Conservation (phyloP, 2,113 vertebrate genomes). For the Pampusana beccarii region DNA sequence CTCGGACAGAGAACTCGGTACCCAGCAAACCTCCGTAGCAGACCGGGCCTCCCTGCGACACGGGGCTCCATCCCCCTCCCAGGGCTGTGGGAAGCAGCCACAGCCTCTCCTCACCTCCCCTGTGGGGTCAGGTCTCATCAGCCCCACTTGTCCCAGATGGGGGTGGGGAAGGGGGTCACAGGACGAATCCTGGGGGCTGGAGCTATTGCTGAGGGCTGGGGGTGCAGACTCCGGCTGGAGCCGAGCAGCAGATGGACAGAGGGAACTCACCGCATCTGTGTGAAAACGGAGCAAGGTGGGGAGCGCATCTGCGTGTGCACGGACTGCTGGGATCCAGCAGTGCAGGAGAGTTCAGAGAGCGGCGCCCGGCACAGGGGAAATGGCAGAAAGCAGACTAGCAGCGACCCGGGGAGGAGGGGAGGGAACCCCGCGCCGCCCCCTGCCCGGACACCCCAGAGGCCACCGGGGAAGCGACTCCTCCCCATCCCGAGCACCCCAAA, state of each 20-base stretch:
- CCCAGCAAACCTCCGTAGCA: too few species aligned
- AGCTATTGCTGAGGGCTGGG: background rate
- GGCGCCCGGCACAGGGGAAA: accelerated
- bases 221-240: accelerated
- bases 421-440: too few species aligned
- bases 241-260: background rate
- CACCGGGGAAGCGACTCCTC: too few species aligned
- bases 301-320: background rate
- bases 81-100: too few species aligned
- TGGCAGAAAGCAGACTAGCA: background rate
- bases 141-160: accelerated
- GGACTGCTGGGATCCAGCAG: accelerated
- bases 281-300: accelerated
- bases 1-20: too few species aligned
- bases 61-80: too few species aligned
- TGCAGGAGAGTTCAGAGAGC: background rate
- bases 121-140: accelerated
- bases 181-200: background rate
- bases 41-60: too few species aligned
- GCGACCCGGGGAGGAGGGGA: too few species aligned
- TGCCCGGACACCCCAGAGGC: too few species aligned
- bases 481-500: too few species aligned
- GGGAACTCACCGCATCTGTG: accelerated
- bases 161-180: accelerated
- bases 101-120: too few species aligned